phyloP scores from a whole-genome alignment of 2,113 vertebrate genomes.

The Mungos mungo region DNA sequence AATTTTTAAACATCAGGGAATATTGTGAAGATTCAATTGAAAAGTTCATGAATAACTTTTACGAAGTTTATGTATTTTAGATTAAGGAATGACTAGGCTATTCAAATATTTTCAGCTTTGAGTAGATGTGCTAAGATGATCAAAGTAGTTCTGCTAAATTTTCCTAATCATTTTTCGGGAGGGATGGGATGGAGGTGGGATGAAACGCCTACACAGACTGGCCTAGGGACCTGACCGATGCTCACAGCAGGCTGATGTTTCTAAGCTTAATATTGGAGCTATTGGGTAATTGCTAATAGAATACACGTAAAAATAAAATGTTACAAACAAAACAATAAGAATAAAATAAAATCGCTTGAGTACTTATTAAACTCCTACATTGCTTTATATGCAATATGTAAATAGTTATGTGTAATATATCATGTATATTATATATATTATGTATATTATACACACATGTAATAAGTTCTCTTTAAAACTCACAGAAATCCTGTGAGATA shows the following conservation, averaged over 20 bases:
- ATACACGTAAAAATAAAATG: not conserved
- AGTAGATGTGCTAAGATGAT: not conserved
- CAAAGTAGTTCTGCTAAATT: not conserved
- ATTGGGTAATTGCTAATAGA: not conserved
- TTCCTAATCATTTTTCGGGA: not conserved
- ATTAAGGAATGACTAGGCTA: not conserved
- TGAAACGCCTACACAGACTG: not conserved
- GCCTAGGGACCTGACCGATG: too few relatives aligned
- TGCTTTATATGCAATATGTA: not conserved
- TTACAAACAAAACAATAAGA: not conserved
- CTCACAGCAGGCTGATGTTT: not conserved
- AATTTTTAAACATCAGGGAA: not conserved
- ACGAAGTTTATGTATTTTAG: not conserved
- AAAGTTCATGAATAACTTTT: not conserved
- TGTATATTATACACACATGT: too few relatives aligned
- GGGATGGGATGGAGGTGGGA: accelerated
- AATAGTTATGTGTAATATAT: not conserved
- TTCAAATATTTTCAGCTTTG: slow-evolving; percentile 24
- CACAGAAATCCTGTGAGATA: not conserved
- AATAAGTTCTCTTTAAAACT: not conserved
- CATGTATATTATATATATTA: not conserved
- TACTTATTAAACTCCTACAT: not conserved
- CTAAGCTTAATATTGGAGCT: not conserved
- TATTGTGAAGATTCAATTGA: not conserved
- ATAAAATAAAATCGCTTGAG: not conserved